These are phyloP conservation scores for Hydra vulgaris DNA, from an alignment of 30 jellyfish, hydroid and myxozoan species.

Conservation along the genomic window DNA sequence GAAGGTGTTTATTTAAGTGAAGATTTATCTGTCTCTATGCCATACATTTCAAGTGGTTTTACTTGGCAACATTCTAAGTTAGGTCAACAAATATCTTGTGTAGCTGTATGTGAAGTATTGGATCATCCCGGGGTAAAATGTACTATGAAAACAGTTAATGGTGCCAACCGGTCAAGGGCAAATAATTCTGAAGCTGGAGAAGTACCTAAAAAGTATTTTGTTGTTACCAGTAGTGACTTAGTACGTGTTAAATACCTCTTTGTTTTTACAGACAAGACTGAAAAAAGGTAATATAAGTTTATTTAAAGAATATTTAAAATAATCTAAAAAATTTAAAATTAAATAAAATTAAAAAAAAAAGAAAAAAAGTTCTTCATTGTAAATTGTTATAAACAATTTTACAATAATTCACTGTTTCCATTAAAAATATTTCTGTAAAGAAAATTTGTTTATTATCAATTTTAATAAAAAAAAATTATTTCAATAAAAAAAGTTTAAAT, in stretches of 20 bases:
- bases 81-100: constrained; percentile 66
- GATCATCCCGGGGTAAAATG: constrained; percentile 91
- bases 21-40: constrained; percentile 82
- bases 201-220: constrained; percentile 83
- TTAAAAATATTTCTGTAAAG: no score
- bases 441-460: no score
- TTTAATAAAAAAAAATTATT: no score
- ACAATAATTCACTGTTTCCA: neutral
- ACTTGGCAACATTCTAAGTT: constrained; percentile 69
- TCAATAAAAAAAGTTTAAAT: no score
- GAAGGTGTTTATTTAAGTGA: constrained; percentile 77
- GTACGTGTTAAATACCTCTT: constrained; percentile 58
- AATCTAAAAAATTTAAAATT: neutral
- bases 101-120: constrained; percentile 76
- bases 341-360: neutral
- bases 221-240: constrained; percentile 82
- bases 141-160: constrained; percentile 22
- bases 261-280: constrained; percentile 27
- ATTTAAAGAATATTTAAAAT: neutral
- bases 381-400: neutral
- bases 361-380: neutral
- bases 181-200: constrained; percentile 74
- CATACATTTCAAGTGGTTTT: constrained; percentile 53
- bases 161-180: constrained; percentile 54
- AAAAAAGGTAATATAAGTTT: neutral